These are phyloP conservation scores for Corella eumyota DNA, from an alignment of 23 tunicate species.

Conservation along the genomic window DNA sequence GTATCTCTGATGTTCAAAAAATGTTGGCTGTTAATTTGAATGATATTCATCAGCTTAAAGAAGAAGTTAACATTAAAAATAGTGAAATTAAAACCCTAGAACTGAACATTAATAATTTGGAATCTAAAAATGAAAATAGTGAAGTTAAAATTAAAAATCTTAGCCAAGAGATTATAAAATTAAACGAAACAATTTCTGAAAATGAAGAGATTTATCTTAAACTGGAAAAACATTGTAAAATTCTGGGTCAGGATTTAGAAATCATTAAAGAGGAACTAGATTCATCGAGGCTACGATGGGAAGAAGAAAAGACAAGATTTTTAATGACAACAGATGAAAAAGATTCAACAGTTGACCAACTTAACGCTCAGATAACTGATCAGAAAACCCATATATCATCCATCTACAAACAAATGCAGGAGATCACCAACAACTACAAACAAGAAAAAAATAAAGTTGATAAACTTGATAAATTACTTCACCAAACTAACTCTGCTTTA, in stretches of 20 bases:
- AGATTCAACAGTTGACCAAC: neutral
- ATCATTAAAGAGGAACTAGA: constrained; percentile 21
- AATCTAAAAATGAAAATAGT: constrained; percentile 1
- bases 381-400: no score
- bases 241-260: neutral
- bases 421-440: no score
- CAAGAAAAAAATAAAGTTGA: no score
- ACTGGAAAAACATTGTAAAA: constrained; percentile 6
- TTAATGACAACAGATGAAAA: constrained; percentile 9
- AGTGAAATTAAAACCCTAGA: constrained; percentile 11
- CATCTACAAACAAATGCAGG: no score
- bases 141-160: constrained; percentile 3
- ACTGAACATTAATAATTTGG: neutral
- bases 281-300: constrained; percentile 16
- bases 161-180: constrained; percentile 5
- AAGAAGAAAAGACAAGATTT: constrained; percentile 26
- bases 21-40: constrained; percentile 38
- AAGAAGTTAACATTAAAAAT: constrained; percentile 4
- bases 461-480: no score
- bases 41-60: constrained; percentile 42
- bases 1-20: constrained; percentile 20
- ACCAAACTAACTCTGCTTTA: no score
- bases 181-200: neutral
- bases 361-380: neutral
- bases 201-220: constrained; percentile 1